Evolutionary conservation across 2,797 vertebrate genomes (phyloP).

Genomic region (Glossophaga mutica): DNA sequence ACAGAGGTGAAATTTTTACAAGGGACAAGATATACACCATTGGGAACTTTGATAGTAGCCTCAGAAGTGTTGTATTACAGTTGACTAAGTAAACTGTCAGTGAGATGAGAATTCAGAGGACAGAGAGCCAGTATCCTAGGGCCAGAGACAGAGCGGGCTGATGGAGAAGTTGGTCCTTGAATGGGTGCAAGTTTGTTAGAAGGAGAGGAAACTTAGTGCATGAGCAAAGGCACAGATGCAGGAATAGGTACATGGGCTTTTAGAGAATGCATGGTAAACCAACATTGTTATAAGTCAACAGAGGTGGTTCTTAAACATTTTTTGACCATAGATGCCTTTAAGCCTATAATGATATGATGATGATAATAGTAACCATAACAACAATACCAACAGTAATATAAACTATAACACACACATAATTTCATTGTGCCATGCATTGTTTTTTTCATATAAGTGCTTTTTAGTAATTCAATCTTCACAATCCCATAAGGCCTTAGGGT

Average conservation of each 20-base stretch:
- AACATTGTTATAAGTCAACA: neutral
- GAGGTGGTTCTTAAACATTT: too few relatives aligned
- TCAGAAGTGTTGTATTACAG: too few relatives aligned
- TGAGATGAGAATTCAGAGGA: neutral
- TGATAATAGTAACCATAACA: neutral
- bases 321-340: neutral
- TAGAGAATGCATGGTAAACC: neutral
- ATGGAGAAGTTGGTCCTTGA: neutral
- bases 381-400: too few relatives aligned
- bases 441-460: neutral
- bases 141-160: neutral
- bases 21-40: neutral
- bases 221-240: neutral
- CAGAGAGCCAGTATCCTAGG: neutral
- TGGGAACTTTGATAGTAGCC: neutral
- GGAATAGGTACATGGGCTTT: neutral
- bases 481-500: accelerated
- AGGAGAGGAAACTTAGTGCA: neutral
- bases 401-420: neutral
- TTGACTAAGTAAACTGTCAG: neutral
- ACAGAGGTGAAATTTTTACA: neutral
- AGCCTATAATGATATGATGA: neutral
- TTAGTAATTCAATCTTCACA: neutral
- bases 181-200: accelerated
- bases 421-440: neutral